Percentiles rank a stretch among this genome's conserved stretches.
These are phyloP conservation scores for Ischnura elegans DNA, from an alignment of 2,888 invertebrate species.

Conservation along the genomic window DNA sequence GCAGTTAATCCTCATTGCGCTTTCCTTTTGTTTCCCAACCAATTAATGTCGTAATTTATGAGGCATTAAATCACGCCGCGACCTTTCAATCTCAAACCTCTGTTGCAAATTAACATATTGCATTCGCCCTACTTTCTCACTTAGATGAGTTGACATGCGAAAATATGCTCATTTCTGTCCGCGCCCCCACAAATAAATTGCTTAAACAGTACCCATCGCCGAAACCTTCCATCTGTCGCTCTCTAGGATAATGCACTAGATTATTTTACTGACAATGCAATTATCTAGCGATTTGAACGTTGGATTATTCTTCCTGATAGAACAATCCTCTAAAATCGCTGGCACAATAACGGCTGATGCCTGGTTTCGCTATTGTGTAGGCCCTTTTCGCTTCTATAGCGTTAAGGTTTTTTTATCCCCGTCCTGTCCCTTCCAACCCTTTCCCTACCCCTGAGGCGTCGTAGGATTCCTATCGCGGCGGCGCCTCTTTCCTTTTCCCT, in stretches of 20 bases:
- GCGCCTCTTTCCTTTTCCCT: no score
- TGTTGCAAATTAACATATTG: conserved; percentile 17
- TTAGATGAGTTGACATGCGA: background rate
- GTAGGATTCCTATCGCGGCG: no score
- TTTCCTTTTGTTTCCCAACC: background rate
- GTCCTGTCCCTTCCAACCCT: no score
- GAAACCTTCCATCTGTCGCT: no score
- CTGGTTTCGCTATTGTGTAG: no score
- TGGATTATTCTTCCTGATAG: background rate
- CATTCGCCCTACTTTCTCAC: background rate
- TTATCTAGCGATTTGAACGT: background rate
- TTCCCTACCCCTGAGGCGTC: no score
- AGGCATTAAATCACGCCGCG: background rate
- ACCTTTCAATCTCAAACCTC: background rate
- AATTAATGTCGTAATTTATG: background rate
- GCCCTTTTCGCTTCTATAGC: no score
- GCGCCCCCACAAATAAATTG: background rate
- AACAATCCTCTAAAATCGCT: background rate
- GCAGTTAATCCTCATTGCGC: conserved; percentile 5
- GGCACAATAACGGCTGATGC: background rate
- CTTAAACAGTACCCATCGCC: background rate
- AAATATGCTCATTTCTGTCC: background rate
- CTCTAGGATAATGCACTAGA: background rate
- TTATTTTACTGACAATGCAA: background rate
- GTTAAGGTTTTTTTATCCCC: no score